Evolutionary conservation across 2,113 vertebrate genomes (phyloP), one percentile per base, ranked within the genome.

Genomic region (Poeciliopsis occidentalis): DNA sequence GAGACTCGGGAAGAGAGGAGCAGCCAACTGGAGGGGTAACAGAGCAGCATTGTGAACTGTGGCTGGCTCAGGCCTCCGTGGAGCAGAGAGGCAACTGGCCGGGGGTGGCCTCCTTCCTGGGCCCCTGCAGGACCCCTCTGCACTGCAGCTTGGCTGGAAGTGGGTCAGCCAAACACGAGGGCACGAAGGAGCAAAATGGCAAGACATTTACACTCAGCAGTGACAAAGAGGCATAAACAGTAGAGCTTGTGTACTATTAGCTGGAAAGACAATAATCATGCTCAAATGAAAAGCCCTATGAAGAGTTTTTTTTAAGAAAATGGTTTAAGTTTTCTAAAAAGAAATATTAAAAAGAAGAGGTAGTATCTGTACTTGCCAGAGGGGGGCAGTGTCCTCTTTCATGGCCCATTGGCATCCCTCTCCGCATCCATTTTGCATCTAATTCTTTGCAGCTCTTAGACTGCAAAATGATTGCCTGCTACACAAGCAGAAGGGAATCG

Each of bases 391-490:
- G 82, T 86, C 83, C 69, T 70, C 88, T 81, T 87, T 85, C 73
- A 73, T 32, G 60, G 27, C 68, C 80, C 60, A 60, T 81, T 60
- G 69, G 71, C 68, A 76, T 76, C 81, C 77, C 73, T 76, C 75
- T 71, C 80, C 91, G 91, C 91, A 89, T 92, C 92, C 92, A 92
- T 93, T 92, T 93, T 93, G 81, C 92, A 84, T 88, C 81, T 80
- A 85, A 88, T 91, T 85, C 83, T 84, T 70, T 82, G 78, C 86
- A 86, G 86, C 79, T 90, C 85, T 85, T 88, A 76, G 87, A 44
- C 80, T 83, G 81, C 84, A 90, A 93, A 92, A 91, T 92, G 90
- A 93, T 93, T 70, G 84, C 84, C 82, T 76, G 81, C 69, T 77
- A 73, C 61, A 67, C 70, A 78, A 75, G 74, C 80, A 80, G 78